Evolutionary conservation across 2,113 vertebrate genomes (phyloP), one percentile per base, ranked within the genome.

Genomic region (Elanus axillaris): DNA sequence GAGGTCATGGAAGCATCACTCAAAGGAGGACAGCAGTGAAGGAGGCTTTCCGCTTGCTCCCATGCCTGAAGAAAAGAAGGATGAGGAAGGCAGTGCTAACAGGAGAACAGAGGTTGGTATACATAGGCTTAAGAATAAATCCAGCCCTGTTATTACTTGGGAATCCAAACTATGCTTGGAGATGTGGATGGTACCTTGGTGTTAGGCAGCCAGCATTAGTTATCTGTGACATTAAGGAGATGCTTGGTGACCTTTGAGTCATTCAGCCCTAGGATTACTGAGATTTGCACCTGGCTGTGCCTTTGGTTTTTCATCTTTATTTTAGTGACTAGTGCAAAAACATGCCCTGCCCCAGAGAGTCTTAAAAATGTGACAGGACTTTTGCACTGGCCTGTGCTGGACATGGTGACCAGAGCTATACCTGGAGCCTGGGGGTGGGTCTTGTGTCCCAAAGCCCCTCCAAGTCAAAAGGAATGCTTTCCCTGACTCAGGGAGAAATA

Each of bases 41-140:
- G 95, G 97, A 63, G 66, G 97, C 29, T 98, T 99, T 88, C 98
- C 98, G 8, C 98, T 98, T 85, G 98, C 97, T 66, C 97, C 97
- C 38, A 96, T 91, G 34, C 98, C 98, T 0, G 98, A 99, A 95
- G 99, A 99, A 88, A 99, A 96, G 94, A 98, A 96, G 45, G 99
- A 99, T n/a, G 99, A 99, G 84, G 99, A 99, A 93, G 99, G 99
- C 89, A 99, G 99, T 0, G 99, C 98, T 94, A 98, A 98, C 95
- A 98, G 98, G 88, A 99, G 98, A 95, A 97, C 98, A 1, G 99
- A 99, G 99, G 99, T 99, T 94, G 68, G 98, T 97, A 73, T 52
- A 69, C 6, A 9, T 62, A 82, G 56, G 42, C 16, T 75, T 93
- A 81, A 75, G 63, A 82, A 68, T 75, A 91, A 86, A 86, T 59